phyloP scores from a whole-genome alignment of 1,140 invertebrate genomes.

The Pogonus chalceus region DNA sequence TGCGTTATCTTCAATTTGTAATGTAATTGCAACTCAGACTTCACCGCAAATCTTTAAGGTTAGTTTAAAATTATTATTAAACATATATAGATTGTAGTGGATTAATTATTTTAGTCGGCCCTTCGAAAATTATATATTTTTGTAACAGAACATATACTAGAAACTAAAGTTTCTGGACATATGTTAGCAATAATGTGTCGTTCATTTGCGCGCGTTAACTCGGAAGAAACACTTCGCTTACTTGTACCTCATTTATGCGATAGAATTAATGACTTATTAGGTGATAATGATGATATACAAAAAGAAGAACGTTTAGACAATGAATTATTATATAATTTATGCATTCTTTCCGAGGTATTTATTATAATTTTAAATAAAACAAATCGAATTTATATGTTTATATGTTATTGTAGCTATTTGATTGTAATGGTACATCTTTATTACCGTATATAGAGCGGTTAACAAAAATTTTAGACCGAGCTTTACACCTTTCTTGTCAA shows the following conservation, averaged over 20 bases:
- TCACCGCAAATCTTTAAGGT: constrained; percentile 48
- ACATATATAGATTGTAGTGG: neutral
- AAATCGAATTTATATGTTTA: constrained; percentile 1
- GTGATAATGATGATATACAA: constrained; percentile 46
- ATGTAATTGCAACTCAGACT: constrained; percentile 48
- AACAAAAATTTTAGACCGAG: constrained; percentile 40
- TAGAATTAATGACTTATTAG: constrained; percentile 43
- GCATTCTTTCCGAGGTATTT: constrained; percentile 59
- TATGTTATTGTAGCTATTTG: constrained; percentile 20
- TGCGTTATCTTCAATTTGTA: constrained; percentile 56
- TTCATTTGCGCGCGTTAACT: constrained; percentile 57
- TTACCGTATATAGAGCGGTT: constrained; percentile 42
- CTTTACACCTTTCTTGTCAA: constrained; percentile 42
- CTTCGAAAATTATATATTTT: constrained; percentile 64
- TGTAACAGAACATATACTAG: constrained; percentile 61
- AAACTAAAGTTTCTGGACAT: constrained; percentile 71
- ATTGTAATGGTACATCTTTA: constrained; percentile 30
- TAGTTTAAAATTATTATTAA: constrained; percentile 9
- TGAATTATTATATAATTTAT: constrained; percentile 67
- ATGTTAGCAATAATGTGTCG: constrained; percentile 59
- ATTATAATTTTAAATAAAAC: constrained; percentile 6
- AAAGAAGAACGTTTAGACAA: constrained; percentile 69
- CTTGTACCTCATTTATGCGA: constrained; percentile 64
- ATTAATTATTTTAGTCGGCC: constrained; percentile 48
- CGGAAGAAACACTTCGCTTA: constrained; percentile 54